Percentiles rank a stretch among this genome's conserved stretches.
Evolutionary conservation across 2,888 invertebrate genomes (phyloP).

Genomic region (Catocala fraxini): DNA sequence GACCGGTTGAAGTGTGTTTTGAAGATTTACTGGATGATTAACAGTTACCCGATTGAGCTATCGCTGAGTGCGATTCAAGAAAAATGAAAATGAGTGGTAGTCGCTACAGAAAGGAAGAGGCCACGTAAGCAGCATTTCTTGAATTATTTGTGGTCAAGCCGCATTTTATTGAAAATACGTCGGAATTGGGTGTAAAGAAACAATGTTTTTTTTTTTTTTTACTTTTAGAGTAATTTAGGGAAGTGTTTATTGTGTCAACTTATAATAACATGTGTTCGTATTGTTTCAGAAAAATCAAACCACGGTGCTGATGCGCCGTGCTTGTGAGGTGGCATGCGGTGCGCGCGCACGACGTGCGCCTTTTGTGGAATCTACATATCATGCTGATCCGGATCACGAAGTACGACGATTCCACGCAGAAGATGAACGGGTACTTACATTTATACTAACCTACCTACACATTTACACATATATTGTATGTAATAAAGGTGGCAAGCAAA

Average conservation of each 20-base stretch:
- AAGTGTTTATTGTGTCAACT: too few species aligned
- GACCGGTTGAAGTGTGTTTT: slow-evolving; percentile 71
- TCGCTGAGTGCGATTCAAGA: too few species aligned
- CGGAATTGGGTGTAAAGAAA: too few species aligned
- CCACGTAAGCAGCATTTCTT: slow-evolving; percentile 57
- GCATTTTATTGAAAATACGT: too few species aligned
- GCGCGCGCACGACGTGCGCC: slow-evolving; percentile 58
- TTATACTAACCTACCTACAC: background rate
- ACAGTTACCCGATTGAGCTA: too few species aligned
- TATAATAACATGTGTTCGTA: slow-evolving; percentile 38
- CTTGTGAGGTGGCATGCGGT: slow-evolving; percentile 77
- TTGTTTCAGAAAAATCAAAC: slow-evolving; percentile 73
- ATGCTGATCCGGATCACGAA: slow-evolving; percentile 60
- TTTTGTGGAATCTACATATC: slow-evolving; percentile 62
- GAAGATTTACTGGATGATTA: slow-evolving; percentile 67
- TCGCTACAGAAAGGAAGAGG: slow-evolving; percentile 44
- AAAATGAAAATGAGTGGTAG: slow-evolving; percentile 6
- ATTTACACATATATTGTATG: too few species aligned
- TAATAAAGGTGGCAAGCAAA: too few species aligned
- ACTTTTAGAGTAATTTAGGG: too few species aligned
- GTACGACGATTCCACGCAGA: slow-evolving; percentile 65
- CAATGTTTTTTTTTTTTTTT: too few species aligned
- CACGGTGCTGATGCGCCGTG: slow-evolving; percentile 73
- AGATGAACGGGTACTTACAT: slow-evolving; percentile 72
- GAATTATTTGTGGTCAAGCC: slow-evolving; percentile 29